Conservation (phyloP, 2,888 invertebrate species). For the Spisula solida region DNA sequence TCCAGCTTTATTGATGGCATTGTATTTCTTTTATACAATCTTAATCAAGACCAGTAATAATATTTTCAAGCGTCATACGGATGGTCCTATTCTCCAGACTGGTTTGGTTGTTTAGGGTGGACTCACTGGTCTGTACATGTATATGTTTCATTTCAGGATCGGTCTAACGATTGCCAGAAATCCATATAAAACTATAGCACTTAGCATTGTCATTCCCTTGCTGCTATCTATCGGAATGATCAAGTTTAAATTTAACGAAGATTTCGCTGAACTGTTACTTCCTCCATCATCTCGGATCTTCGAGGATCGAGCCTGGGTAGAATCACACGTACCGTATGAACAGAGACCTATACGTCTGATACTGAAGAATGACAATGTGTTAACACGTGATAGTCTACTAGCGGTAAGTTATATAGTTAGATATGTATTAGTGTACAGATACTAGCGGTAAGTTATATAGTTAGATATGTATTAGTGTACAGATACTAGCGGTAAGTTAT, state of each 20-base stretch:
- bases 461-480: no score
- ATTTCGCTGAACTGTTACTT: slow-evolving; percentile 64
- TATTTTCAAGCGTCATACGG: no score
- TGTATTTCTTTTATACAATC: no score
- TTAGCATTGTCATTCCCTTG: slow-evolving; percentile 58
- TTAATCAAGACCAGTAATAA: no score
- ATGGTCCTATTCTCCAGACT: no score
- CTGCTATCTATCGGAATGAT: slow-evolving; percentile 63
- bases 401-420: slow-evolving; percentile 60
- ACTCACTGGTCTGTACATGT: no score
- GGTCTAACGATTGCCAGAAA: slow-evolving; percentile 55
- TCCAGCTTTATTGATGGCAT: no score
- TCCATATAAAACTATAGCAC: slow-evolving; percentile 55
- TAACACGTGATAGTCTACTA: slow-evolving; percentile 61
- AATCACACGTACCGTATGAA: slow-evolving; percentile 62
- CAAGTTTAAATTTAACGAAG: slow-evolving; percentile 65
- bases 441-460: no score
- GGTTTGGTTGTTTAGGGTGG: no score
- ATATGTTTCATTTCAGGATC: slow-evolving; percentile 46
- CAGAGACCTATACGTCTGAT: slow-evolving; percentile 65
- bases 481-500: no score
- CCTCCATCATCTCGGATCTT: slow-evolving; percentile 66
- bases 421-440: no score
- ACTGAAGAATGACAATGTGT: slow-evolving; percentile 62
- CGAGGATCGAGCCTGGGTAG: slow-evolving; percentile 66